Evolutionary conservation across 1,140 invertebrate species (phyloP).

Genomic region (Hycleus phaleratus): DNA sequence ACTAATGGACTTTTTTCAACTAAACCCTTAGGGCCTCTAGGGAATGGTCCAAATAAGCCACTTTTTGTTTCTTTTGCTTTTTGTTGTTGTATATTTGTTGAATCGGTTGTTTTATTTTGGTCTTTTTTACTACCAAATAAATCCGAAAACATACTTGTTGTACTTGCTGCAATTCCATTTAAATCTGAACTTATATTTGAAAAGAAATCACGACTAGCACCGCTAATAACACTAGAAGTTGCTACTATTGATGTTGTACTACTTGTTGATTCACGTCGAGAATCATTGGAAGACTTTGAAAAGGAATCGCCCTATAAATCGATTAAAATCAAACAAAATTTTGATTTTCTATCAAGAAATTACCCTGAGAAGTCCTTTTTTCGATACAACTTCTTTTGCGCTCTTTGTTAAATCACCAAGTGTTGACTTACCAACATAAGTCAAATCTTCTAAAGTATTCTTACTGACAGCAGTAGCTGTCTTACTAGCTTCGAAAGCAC

Average conservation of each 20-base stretch:
- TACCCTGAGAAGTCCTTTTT: slow-evolving; percentile 78
- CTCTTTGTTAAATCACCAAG: slow-evolving; percentile 85
- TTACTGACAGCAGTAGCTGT: slow-evolving; percentile 79
- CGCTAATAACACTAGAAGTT: slow-evolving; percentile 40
- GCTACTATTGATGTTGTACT: slow-evolving; percentile 42
- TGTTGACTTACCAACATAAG: slow-evolving; percentile 78
- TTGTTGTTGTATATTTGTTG: slow-evolving; percentile 40
- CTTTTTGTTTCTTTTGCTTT: slow-evolving; percentile 44
- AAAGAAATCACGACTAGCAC: slow-evolving; percentile 73
- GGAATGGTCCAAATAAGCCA: slow-evolving; percentile 66
- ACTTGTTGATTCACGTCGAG: slow-evolving; percentile 39
- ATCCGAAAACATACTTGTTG: slow-evolving; percentile 85
- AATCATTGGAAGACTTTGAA: slow-evolving; percentile 21
- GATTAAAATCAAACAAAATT: background rate
- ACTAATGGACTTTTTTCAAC: slow-evolving; percentile 88
- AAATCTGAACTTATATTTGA: slow-evolving; percentile 82
- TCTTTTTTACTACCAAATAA: slow-evolving; percentile 59
- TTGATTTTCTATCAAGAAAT: slow-evolving; percentile 1
- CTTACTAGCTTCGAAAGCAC: slow-evolving; percentile 78
- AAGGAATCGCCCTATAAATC: slow-evolving; percentile 34
- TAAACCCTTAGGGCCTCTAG: slow-evolving; percentile 67
- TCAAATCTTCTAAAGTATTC: slow-evolving; percentile 79
- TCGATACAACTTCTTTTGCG: slow-evolving; percentile 76
- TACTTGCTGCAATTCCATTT: slow-evolving; percentile 83
- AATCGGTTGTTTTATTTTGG: slow-evolving; percentile 16